Evolutionary conservation across 2,888 invertebrate genomes (phyloP).

Genomic region (Aspidapion aeneum): DNA sequence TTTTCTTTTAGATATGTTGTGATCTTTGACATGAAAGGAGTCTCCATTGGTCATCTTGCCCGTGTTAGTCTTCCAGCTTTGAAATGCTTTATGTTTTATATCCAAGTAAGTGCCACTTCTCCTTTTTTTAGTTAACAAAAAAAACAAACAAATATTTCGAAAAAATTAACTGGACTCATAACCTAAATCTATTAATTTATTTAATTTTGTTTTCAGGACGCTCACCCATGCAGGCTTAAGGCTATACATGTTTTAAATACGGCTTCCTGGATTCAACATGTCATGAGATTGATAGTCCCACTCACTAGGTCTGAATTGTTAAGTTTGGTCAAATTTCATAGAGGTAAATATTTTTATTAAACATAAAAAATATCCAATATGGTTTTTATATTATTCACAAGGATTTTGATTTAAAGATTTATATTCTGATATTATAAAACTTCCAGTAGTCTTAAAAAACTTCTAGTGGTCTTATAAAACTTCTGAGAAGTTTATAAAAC

Average conservation of each 20-base stretch:
- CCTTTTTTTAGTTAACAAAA: too few species aligned
- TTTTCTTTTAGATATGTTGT: constrained; percentile 52
- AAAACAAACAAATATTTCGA: too few species aligned
- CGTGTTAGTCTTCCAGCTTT: constrained; percentile 60
- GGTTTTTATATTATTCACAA: not conserved
- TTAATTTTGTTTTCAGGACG: constrained; percentile 55
- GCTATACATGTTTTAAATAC: constrained; percentile 64
- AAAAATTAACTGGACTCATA: too few species aligned
- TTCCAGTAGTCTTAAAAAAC: too few species aligned
- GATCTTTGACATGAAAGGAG: constrained; percentile 66
- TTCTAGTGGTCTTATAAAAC: too few species aligned
- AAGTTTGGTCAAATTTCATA: constrained; percentile 56
- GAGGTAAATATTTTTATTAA: constrained; percentile 36
- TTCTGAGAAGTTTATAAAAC: too few species aligned
- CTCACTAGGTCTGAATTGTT: constrained; percentile 61
- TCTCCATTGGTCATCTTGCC: constrained; percentile 62
- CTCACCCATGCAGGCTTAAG: constrained; percentile 63
- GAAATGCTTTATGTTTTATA: constrained; percentile 62
- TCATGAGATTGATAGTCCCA: constrained; percentile 63
- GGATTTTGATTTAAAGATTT: constrained; percentile 5
- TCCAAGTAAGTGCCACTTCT: constrained; percentile 57
- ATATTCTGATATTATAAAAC: constrained; percentile 5
- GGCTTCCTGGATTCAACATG: constrained; percentile 64
- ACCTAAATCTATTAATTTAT: too few species aligned
- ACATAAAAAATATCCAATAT: constrained; percentile 3